These are phyloP conservation scores for Leptopilina syphax DNA, from an alignment of 2,888 invertebrate genomes.

Conservation along the genomic window DNA sequence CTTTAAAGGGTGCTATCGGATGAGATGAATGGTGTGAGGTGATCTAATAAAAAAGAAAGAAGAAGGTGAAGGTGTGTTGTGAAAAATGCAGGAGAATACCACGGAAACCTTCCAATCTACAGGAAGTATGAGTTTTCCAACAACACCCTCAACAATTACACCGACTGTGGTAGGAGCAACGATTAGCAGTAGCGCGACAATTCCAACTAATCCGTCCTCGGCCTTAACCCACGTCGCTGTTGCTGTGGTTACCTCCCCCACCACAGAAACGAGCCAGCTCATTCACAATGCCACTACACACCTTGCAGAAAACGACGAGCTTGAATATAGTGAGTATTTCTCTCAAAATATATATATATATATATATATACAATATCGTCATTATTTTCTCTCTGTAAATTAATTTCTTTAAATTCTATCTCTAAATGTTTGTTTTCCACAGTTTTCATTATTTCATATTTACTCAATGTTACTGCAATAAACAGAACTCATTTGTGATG, in stretches of 20 bases:
- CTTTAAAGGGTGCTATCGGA: not conserved
- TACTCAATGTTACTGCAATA: no score
- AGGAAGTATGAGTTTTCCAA: conserved; percentile 59
- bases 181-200: conserved; percentile 69
- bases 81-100: conserved; percentile 57
- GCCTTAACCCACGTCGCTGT: conserved; percentile 63
- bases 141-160: conserved; percentile 61
- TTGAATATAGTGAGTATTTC: conserved; percentile 73
- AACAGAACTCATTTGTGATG: no score
- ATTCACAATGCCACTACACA: conserved; percentile 71
- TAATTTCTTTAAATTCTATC: not conserved
- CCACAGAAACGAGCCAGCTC: conserved; percentile 70
- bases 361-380: conserved; percentile 3
- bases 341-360: conserved; percentile 18
- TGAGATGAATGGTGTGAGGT: not conserved
- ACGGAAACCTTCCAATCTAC: conserved; percentile 57
- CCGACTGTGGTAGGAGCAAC: conserved; percentile 65
- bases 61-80: conserved; percentile 49
- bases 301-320: conserved; percentile 71
- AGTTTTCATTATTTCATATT: no score
- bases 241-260: conserved; percentile 63
- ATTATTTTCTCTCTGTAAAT: not conserved
- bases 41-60: conserved; percentile 33
- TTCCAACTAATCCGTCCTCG: conserved; percentile 71
- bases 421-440: no score